These are phyloP conservation scores for Triops longicaudatus DNA, from an alignment of 1,140 invertebrate genomes.

Conservation along the genomic window DNA sequence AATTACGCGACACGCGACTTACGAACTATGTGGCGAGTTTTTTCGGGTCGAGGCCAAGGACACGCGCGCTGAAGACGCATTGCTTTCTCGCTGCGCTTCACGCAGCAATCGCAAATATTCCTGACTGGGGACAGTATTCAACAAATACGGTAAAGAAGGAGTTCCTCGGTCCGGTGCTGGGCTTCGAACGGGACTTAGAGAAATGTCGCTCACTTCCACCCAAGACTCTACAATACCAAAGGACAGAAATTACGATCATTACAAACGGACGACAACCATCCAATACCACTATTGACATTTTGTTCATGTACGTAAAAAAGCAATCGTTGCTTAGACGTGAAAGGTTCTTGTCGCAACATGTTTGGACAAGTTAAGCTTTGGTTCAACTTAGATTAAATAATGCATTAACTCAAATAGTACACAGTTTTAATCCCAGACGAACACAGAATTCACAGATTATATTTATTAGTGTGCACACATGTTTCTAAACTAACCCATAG, in stretches of 20 bases:
- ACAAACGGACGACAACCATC: no score
- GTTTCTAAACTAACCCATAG: background rate
- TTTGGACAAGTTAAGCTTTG: no score
- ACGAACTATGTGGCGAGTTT: conserved; percentile 39
- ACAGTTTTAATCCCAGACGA: no score
- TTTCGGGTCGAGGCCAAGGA: conserved; percentile 70
- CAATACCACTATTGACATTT: no score
- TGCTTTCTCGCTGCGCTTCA: conserved; percentile 78
- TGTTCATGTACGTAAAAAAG: no score
- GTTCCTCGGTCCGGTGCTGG: conserved; percentile 55
- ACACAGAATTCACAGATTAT: no score
- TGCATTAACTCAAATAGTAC: no score
- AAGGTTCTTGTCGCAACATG: no score
- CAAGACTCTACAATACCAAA: conserved; percentile 61
- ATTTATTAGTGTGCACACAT: no score
- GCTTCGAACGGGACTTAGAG: conserved; percentile 39
- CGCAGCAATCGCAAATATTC: conserved; percentile 72
- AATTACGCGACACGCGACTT: conserved; percentile 18
- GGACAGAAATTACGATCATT: no score
- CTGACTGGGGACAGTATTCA: conserved; percentile 42
- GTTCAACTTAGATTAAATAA: no score
- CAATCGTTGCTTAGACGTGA: no score
- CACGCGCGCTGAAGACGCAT: conserved; percentile 70
- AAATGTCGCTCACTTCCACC: conserved; percentile 59
- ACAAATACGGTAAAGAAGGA: conserved; percentile 35